Percentiles rank a stretch among this genome's conserved stretches.
Conservation (phyloP, 1,140 invertebrate genomes). For the Penaeus chinensis region DNA sequence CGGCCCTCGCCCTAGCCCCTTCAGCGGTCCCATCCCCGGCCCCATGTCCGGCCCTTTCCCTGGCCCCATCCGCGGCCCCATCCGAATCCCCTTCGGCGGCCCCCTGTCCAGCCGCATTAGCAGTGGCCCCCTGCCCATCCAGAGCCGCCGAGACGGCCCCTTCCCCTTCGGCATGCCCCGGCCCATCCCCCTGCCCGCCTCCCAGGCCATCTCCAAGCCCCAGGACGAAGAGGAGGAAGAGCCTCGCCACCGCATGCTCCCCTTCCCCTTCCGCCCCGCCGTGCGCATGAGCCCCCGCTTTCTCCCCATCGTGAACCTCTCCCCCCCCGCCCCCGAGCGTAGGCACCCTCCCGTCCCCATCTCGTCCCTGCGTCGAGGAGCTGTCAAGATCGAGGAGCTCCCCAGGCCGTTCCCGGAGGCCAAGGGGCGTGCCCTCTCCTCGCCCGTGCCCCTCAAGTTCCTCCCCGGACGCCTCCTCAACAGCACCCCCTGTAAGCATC, state of each 20-base stretch:
- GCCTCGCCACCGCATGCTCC: slow-evolving; percentile 30
- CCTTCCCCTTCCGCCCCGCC: slow-evolving; percentile 24
- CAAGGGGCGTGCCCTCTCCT: not conserved
- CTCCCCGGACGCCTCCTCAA: slow-evolving; percentile 9
- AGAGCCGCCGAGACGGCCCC: slow-evolving; percentile 1
- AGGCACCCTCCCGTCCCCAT: slow-evolving; percentile 6
- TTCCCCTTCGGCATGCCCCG: slow-evolving; percentile 11
- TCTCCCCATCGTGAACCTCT: not conserved
- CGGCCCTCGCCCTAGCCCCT: not conserved
- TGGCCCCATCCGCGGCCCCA: not conserved
- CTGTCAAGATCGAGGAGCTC: not conserved
- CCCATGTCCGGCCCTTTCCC: slow-evolving; percentile 21
- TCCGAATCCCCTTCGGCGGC: not conserved
- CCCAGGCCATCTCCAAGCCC: not conserved
- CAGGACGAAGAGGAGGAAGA: slow-evolving; percentile 4
- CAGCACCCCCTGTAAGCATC: slow-evolving; percentile 1
- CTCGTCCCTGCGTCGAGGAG: not conserved
- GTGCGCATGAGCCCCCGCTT: slow-evolving; percentile 27
- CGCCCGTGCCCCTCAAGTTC: not conserved
- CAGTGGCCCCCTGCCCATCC: not conserved
- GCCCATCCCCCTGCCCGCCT: not conserved
- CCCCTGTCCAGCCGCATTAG: not conserved
- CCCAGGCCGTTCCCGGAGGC: not conserved
- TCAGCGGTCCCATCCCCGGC: not conserved
- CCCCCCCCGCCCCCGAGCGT: not conserved